These are phyloP conservation scores for Sarcophaga peregrina DNA, from an alignment of 1,140 invertebrate species.

Conservation along the genomic window DNA sequence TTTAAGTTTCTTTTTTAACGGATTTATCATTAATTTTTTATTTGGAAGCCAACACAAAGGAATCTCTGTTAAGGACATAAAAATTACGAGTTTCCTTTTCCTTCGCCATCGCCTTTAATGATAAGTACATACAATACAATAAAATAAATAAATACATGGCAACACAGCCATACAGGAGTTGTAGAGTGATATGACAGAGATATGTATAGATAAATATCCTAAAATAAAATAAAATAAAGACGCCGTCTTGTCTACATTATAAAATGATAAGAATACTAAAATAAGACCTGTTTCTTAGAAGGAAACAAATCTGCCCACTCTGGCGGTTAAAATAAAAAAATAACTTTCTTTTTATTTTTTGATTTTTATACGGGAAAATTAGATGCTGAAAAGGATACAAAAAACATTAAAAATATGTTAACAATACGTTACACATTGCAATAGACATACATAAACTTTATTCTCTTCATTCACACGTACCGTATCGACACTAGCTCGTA, in stretches of 20 bases:
- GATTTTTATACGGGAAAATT: neutral
- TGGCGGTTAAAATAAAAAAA: neutral
- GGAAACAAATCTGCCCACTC: no score
- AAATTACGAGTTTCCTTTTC: conserved; percentile 17
- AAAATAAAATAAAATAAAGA: neutral
- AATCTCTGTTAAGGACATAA: neutral
- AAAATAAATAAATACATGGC: conserved; percentile 13
- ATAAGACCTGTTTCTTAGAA: neutral
- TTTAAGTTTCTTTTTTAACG: no score
- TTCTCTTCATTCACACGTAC: no score
- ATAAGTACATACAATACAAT: neutral
- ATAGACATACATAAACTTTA: neutral
- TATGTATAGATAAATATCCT: conserved; percentile 14
- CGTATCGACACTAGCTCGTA: no score
- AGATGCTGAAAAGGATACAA: neutral
- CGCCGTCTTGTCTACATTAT: conserved; percentile 16
- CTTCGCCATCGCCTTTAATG: neutral
- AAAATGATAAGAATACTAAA: conserved; percentile 4
- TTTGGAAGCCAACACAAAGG: neutral
- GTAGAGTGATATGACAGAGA: neutral
- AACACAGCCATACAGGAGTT: neutral
- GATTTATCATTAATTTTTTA: no score
- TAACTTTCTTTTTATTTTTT: neutral
- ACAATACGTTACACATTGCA: conserved; percentile 15
- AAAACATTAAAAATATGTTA: neutral